A percentile compares a stretch with the other conserved stretches of the same genome.
These are phyloP conservation scores for Acromyrmex charruanus DNA, from an alignment of 1,140 invertebrate species.

Conservation along the genomic window DNA sequence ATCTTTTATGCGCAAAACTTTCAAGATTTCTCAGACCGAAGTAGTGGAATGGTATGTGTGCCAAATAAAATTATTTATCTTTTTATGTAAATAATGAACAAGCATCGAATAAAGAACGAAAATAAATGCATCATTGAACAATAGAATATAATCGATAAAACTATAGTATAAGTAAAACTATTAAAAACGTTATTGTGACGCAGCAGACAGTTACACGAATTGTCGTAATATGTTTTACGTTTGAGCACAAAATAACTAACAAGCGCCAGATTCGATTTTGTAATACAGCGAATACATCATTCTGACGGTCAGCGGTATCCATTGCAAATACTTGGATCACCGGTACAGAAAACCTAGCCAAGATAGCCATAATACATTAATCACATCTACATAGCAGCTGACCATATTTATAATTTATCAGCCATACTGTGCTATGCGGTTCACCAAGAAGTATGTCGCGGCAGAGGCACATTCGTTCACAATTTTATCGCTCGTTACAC, in stretches of 20 bases:
- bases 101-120: not conserved
- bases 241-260: not conserved
- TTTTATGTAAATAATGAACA: not conserved
- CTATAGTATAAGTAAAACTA: not conserved
- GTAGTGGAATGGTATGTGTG: not conserved
- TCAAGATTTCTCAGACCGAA: not conserved
- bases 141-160: conserved; percentile 1
- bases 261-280: conserved; percentile 32
- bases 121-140: not conserved
- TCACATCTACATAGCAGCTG: conserved; percentile 65
- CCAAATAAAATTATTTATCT: not conserved
- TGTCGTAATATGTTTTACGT: not conserved
- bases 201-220: not conserved
- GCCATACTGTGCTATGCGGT: conserved; percentile 66
- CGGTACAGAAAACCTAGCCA: conserved; percentile 7
- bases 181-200: not conserved
- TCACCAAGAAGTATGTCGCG: conserved; percentile 8
- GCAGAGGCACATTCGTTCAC: conserved; percentile 40
- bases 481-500: conserved; percentile 52
- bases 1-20: not conserved
- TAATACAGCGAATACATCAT: conserved; percentile 24
- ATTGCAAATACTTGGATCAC: conserved; percentile 26
- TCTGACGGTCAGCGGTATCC: conserved; percentile 21
- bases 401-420: conserved; percentile 83
- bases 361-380: conserved; percentile 54